Percentiles rank a stretch among this genome's conserved stretches.
Conservation (phyloP, 2,888 invertebrate genomes). For the Hybos culiciformis region DNA sequence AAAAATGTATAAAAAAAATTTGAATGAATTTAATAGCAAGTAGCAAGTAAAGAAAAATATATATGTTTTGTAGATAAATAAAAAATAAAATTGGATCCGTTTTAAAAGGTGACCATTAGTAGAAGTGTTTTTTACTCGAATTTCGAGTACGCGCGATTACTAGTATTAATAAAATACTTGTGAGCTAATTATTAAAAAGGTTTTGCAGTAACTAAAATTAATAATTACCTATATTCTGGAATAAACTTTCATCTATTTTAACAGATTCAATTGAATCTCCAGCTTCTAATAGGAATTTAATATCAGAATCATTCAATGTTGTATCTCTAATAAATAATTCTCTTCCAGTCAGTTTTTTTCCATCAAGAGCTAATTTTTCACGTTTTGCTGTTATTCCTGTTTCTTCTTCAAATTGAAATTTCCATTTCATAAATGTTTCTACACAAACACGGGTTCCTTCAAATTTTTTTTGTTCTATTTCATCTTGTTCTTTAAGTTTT, state of each 20-base stretch:
- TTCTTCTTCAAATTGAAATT: constrained; percentile 82
- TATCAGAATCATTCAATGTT: constrained; percentile 89
- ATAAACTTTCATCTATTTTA: constrained; percentile 85
- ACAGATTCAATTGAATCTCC: constrained; percentile 41
- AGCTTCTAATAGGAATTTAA: constrained; percentile 87
- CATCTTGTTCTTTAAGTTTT: constrained; percentile 62
- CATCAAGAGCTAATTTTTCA: constrained; percentile 55
- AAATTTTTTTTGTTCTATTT: constrained; percentile 85
- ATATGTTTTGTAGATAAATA: too few species aligned
- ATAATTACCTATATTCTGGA: constrained; percentile 77
- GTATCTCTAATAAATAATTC: constrained; percentile 90
- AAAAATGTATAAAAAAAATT: too few species aligned
- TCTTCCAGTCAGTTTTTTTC: constrained; percentile 77
- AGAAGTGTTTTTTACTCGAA: too few species aligned
- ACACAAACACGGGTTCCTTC: constrained; percentile 93
- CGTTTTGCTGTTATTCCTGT: constrained; percentile 59
- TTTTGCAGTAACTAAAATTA: constrained; percentile 57
- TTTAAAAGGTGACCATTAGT: too few species aligned
- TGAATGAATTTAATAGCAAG: too few species aligned
- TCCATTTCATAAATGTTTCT: constrained; percentile 92
- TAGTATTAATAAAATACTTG: too few species aligned
- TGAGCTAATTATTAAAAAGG: too few species aligned
- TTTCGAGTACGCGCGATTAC: too few species aligned
- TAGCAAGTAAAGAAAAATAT: too few species aligned
- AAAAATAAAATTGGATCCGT: too few species aligned